Percentiles rank a stretch among this genome's conserved stretches.
Conservation (phyloP, 2,113 vertebrate species). For the Oreotragus oreotragus region DNA sequence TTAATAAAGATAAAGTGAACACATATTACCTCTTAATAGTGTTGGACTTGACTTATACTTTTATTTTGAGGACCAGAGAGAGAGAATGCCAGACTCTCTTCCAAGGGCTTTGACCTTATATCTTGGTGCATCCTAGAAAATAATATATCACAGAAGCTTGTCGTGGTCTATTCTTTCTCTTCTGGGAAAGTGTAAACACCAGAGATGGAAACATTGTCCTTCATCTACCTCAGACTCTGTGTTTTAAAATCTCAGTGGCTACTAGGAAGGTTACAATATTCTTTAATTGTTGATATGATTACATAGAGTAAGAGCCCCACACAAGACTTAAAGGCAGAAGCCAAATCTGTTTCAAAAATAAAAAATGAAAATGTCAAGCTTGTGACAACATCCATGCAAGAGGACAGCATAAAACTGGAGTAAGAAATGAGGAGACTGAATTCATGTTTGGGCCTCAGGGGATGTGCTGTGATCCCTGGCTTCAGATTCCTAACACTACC, state of each 20-base stretch:
- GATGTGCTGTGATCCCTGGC: background rate
- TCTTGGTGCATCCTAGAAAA: background rate
- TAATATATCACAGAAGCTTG: background rate
- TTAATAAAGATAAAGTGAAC: background rate
- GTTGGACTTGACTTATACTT: background rate
- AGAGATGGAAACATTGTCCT: background rate
- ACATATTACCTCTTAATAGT: background rate
- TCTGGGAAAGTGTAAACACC: background rate
- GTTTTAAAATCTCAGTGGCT: background rate
- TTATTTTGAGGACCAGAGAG: background rate
- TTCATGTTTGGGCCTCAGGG: background rate
- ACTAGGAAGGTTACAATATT: background rate
- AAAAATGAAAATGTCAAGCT: background rate
- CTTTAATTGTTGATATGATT: background rate
- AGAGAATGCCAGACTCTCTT: background rate
- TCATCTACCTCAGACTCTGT: background rate
- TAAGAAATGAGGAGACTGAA: too few species aligned
- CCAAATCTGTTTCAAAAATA: background rate
- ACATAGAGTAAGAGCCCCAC: background rate
- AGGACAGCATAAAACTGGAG: background rate
- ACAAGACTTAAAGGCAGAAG: background rate
- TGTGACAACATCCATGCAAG: background rate
- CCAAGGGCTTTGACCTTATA: background rate
- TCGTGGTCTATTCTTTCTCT: background rate
- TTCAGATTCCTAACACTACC: background rate